Percentiles rank a stretch among this genome's conserved stretches.
Evolutionary conservation across 2,113 vertebrate species (phyloP).

Genomic region (Sylvietta virens): DNA sequence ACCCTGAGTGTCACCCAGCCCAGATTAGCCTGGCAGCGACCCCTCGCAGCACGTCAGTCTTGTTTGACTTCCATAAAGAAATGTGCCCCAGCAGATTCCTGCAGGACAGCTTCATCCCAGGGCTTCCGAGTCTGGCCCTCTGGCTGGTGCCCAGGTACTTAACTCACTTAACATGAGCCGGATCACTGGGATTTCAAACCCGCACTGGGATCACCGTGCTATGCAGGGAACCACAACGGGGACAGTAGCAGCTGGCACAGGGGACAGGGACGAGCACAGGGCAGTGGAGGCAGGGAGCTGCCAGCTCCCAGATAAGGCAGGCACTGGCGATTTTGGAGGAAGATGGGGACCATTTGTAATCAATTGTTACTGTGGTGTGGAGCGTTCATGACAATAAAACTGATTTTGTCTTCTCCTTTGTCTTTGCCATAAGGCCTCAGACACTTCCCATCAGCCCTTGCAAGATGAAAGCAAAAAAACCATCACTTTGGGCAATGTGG

Average conservation of each 20-base stretch:
- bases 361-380: neutral
- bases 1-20: neutral
- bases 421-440: neutral
- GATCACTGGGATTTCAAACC: neutral
- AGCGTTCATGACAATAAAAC: neutral
- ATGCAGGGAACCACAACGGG: neutral
- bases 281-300: neutral
- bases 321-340: neutral
- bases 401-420: neutral
- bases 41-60: neutral
- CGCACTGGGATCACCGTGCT: neutral
- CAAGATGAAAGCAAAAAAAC: neutral
- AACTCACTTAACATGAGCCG: neutral
- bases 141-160: neutral
- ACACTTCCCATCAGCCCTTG: neutral
- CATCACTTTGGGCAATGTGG: neutral
- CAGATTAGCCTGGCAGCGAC: neutral
- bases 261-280: neutral
- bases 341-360: neutral
- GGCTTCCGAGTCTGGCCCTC: neutral
- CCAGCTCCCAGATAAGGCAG: rapidly evolving
- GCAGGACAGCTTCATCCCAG: neutral
- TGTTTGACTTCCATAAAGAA: neutral
- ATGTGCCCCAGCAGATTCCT: neutral
- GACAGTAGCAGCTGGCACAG: rapidly evolving